phyloP scores from a whole-genome alignment of 2,797 vertebrate species.

The Tokudaia muenninki region DNA sequence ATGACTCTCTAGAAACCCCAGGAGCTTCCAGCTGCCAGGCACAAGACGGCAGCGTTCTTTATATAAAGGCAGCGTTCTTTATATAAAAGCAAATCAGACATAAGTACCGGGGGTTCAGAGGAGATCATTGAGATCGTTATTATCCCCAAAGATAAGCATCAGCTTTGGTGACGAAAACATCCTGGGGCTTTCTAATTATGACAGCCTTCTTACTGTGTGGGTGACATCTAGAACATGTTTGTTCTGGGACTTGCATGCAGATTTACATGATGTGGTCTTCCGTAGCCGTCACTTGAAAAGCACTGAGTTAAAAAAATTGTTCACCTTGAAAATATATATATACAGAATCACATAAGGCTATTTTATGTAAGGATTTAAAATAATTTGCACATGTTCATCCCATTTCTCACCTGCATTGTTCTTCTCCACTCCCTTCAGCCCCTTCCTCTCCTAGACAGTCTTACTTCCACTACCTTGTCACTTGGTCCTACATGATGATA shows the following conservation, averaged over 20 bases:
- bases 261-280: not conserved
- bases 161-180: not conserved
- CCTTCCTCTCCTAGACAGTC: not conserved
- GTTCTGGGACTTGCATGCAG: not conserved
- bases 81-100: not conserved
- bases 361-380: not conserved
- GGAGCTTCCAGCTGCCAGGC: not conserved
- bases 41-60: not conserved
- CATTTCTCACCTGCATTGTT: not conserved
- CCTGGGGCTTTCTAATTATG: not conserved
- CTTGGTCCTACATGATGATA: not conserved
- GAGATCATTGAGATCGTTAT: not conserved
- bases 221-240: not conserved
- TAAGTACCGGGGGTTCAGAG: not conserved
- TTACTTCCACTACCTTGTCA: not conserved
- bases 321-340: not conserved
- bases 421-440: not conserved
- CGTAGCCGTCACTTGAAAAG: constrained; percentile 38
- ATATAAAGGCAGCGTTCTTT: not conserved
- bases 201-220: not conserved
- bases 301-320: not conserved
- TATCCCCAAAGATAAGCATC: not conserved
- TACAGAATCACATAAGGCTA: too few species aligned
- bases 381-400: too few species aligned
- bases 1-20: not conserved